Evolutionary conservation across 2,888 invertebrate genomes (phyloP).

Genomic region (Caenorhabditis imperialis): DNA sequence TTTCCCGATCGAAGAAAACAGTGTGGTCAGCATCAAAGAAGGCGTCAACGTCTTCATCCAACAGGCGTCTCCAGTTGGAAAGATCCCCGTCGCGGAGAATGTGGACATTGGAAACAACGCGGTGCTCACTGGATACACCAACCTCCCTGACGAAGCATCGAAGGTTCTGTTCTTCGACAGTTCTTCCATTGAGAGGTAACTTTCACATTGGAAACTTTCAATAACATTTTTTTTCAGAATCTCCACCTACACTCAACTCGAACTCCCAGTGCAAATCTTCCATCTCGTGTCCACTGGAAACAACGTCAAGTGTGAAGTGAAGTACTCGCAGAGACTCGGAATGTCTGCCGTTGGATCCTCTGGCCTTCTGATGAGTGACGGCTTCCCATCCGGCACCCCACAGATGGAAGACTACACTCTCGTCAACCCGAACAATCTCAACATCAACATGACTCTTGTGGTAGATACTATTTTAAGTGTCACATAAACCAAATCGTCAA

Average conservation of each 20-base stretch:
- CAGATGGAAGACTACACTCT: conserved; percentile 9
- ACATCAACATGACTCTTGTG: conserved; percentile 14
- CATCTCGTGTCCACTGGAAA: conserved; percentile 24
- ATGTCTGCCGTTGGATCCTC: conserved; percentile 17
- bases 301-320: conserved; percentile 21
- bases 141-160: conserved; percentile 1
- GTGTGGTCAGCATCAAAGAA: conserved; percentile 21
- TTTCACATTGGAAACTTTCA: too few species aligned
- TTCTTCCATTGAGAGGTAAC: conserved; percentile 14
- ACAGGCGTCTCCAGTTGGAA: conserved; percentile 4
- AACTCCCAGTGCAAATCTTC: conserved; percentile 26
- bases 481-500: too few species aligned
- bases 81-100: conserved; percentile 32
- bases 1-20: conserved; percentile 24
- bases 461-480: conserved; percentile 11
- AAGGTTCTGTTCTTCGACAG: conserved; percentile 26
- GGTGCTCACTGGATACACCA: conserved; percentile 14
- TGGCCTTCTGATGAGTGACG: conserved; percentile 29
- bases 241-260: conserved; percentile 29
- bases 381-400: conserved; percentile 15
- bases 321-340: not conserved
- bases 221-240: conserved; percentile 15
- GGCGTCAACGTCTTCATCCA: conserved; percentile 34
- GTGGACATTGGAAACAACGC: conserved; percentile 16
- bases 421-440: conserved; percentile 14